Evolutionary conservation across 2,113 vertebrate species (phyloP).

Genomic region (Ramphastos sulfuratus): DNA sequence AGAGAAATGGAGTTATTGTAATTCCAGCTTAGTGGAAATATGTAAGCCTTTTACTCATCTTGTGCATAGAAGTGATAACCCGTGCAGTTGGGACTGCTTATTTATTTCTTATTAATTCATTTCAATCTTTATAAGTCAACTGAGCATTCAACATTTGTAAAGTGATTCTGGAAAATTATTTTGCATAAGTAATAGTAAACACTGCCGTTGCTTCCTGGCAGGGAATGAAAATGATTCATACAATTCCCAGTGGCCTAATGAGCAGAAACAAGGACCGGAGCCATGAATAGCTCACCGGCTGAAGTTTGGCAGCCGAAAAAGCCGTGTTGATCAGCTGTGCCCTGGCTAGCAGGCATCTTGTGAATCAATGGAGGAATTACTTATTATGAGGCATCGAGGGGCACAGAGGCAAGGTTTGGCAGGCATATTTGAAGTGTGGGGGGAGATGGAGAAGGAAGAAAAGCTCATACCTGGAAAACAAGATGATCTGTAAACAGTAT

Average conservation of each 20-base stretch:
- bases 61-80: conserved; percentile 73
- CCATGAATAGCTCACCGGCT: conserved; percentile 40
- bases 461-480: conserved; percentile 27
- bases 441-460: not conserved
- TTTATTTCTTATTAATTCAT: conserved; percentile 78
- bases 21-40: conserved; percentile 74
- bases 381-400: not conserved
- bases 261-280: conserved; percentile 60
- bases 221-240: conserved; percentile 65
- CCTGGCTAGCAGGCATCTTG: conserved; percentile 36
- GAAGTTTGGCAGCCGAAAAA: conserved; percentile 41
- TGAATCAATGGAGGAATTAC: not conserved
- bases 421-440: not conserved
- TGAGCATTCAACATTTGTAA: conserved; percentile 76
- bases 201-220: conserved; percentile 72
- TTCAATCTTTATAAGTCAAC: conserved; percentile 75
- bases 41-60: conserved; percentile 62
- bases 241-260: conserved; percentile 66
- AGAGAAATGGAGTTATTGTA: conserved; percentile 63
- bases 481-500: not conserved
- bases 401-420: not conserved
- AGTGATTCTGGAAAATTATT: conserved; percentile 78
- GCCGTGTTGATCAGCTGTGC: conserved; percentile 40
- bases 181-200: conserved; percentile 79
- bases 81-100: conserved; percentile 56